Base-by-base conservation (phyloP, 2,888 invertebrate species). In the Drosophila picticornis region DNA sequence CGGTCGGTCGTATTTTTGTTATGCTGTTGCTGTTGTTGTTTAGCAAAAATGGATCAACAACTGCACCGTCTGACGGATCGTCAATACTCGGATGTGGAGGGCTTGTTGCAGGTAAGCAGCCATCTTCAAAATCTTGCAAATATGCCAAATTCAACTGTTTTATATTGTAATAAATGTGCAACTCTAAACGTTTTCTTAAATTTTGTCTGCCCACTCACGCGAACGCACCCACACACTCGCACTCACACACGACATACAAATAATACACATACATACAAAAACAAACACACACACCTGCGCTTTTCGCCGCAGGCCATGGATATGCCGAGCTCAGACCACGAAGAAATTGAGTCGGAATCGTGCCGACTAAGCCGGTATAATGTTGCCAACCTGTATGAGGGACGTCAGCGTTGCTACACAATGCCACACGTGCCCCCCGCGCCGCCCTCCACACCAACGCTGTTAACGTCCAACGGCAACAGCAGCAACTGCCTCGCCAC, bases 401-500 rank as follows among this genome's bases (percentile, higher is more conserved):
- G 80, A 70, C 84, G 84, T 65, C 84, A 84, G 74, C 92, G 91
- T 62, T 92, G 91, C 66, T 92, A 92, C 72, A 92, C 91, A 66
- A 91, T 92, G 70, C 91, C 92, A 70, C 91, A 92, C 72, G 84
- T 86, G 36, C 91, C 88, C 61, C 91, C 91, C 57, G 92, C 91
- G 75, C 91, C 91, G 75, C 91, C 91, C 67, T 92, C 91, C 80
- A 92, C 91, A 69, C 91, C 91, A 59, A 92, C 91, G 58, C 86
- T 92, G 66, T 75, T 92, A 52, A 92, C 91, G 55, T 84, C 92
- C 64, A 87, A 76, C 68, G 62, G 84, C 75, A 90, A 69, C 61
- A 51, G 80, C 58, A 77, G 81, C 75, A 78, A 75, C 60, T 56
- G 67, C 65, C 83, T 57, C 58, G 57, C 57, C 31, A 31, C 46